phyloP scores from a whole-genome alignment of 1,140 invertebrate species.

The Thrips palmi region DNA sequence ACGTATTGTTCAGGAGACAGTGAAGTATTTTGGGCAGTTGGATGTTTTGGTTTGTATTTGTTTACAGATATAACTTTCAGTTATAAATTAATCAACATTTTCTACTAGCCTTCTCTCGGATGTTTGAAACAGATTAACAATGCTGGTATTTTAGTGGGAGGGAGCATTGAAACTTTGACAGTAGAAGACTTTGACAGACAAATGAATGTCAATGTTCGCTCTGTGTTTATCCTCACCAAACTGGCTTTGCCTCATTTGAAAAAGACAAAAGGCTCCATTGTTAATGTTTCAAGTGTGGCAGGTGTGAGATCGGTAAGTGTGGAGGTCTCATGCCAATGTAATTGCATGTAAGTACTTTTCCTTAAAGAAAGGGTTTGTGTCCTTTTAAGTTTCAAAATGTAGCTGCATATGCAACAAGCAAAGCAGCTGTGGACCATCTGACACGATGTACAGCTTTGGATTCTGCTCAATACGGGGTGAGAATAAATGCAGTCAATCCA shows the following conservation, averaged over 20 bases:
- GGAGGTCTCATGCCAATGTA: too few species aligned
- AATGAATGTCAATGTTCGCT: constrained; percentile 32
- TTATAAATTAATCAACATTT: too few species aligned
- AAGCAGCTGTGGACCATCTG: constrained; percentile 46
- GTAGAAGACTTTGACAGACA: constrained; percentile 29
- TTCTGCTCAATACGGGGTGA: constrained; percentile 28
- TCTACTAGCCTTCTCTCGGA: too few species aligned
- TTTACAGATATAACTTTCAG: too few species aligned
- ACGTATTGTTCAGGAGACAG: constrained; percentile 46
- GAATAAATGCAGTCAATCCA: constrained; percentile 46
- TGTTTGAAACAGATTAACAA: too few species aligned
- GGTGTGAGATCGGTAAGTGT: constrained; percentile 61
- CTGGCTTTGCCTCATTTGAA: constrained; percentile 30
- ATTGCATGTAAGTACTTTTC: too few species aligned
- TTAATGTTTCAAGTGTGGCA: constrained; percentile 42
- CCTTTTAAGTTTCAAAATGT: constrained; percentile 21
- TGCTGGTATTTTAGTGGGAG: constrained; percentile 63
- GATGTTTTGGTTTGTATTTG: constrained; percentile 62
- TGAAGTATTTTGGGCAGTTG: constrained; percentile 47
- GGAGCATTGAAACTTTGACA: constrained; percentile 48
- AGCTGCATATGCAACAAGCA: constrained; percentile 39
- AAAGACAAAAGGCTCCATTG: constrained; percentile 27
- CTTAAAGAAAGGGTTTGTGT: too few species aligned
- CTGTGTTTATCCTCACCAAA: constrained; percentile 30
- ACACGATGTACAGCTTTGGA: constrained; percentile 40